Percentiles rank a stretch among this genome's conserved stretches.
phyloP scores from a whole-genome alignment of 2,888 invertebrate genomes.

The Acleris cristana region DNA sequence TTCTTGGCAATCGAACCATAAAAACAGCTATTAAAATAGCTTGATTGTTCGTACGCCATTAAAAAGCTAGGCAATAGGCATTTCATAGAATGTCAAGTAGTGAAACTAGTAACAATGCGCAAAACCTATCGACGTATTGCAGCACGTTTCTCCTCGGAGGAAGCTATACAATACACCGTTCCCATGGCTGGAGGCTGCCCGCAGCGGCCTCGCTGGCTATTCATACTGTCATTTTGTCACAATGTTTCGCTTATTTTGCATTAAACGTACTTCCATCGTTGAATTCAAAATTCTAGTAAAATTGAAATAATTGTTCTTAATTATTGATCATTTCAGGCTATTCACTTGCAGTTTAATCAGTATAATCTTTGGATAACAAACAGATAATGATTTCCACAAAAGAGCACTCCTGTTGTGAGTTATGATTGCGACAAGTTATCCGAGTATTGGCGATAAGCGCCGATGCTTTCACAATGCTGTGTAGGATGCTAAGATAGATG shows the following conservation, averaged over 20 bases:
- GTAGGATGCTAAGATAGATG: constrained; percentile 10
- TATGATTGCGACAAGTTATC: constrained; percentile 22
- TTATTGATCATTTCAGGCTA: constrained; percentile 5
- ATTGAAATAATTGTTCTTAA: too few relatives aligned
- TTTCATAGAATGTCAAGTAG: constrained; percentile 53
- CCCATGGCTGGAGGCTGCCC: constrained; percentile 58
- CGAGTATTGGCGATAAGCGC: constrained; percentile 20
- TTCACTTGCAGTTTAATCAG: not conserved
- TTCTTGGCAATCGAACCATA: not conserved
- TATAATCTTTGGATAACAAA: constrained; percentile 15
- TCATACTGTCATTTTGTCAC: constrained; percentile 44
- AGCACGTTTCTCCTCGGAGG: constrained; percentile 53
- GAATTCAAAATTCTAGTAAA: too few relatives aligned
- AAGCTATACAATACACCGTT: constrained; percentile 58
- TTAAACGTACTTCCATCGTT: constrained; percentile 28
- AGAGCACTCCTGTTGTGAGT: constrained; percentile 16
- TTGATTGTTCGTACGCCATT: constrained; percentile 38
- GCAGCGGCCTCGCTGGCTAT: constrained; percentile 50
- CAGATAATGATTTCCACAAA: constrained; percentile 10
- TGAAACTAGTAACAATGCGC: constrained; percentile 62
- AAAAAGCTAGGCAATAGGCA: constrained; percentile 47
- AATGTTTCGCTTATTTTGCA: constrained; percentile 35
- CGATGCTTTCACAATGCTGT: constrained; percentile 15
- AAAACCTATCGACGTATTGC: constrained; percentile 64
- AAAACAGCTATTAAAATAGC: constrained; percentile 38